Conservation (phyloP, 2,113 vertebrate species). For the Isurus oxyrinchus region DNA sequence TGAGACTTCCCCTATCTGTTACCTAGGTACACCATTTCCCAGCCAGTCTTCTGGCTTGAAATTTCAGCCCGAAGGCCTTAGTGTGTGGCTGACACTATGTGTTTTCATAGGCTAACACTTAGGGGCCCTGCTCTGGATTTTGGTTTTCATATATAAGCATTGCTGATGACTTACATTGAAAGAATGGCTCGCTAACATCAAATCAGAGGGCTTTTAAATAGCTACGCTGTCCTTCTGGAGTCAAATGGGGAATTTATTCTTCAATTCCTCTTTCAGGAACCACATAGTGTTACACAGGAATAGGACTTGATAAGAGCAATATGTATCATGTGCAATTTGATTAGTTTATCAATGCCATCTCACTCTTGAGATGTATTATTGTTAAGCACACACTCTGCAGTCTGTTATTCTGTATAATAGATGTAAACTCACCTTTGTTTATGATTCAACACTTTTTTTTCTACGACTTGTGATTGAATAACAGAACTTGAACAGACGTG, state of each 20-base stretch:
- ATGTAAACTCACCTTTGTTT: neutral
- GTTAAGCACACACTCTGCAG: neutral
- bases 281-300: neutral
- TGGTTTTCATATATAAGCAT: neutral
- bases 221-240: neutral
- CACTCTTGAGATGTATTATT: neutral
- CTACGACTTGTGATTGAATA: neutral
- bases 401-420: constrained; percentile 24
- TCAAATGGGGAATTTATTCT: neutral
- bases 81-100: neutral
- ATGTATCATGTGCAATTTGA: neutral
- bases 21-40: neutral
- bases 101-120: neutral
- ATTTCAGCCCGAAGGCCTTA: neutral
- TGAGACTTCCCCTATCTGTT: neutral
- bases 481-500: constrained; percentile 27
- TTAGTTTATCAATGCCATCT: constrained; percentile 14
- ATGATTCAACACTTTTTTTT: constrained; percentile 25
- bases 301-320: neutral
- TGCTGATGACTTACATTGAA: neutral
- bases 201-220: neutral
- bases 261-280: constrained; percentile 22
- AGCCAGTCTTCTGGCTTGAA: neutral
- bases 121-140: neutral
- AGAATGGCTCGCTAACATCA: neutral